Percentiles rank a stretch among this genome's conserved stretches.
Evolutionary conservation across 2,797 vertebrate species (phyloP).

Genomic region (Danio tinwini): DNA sequence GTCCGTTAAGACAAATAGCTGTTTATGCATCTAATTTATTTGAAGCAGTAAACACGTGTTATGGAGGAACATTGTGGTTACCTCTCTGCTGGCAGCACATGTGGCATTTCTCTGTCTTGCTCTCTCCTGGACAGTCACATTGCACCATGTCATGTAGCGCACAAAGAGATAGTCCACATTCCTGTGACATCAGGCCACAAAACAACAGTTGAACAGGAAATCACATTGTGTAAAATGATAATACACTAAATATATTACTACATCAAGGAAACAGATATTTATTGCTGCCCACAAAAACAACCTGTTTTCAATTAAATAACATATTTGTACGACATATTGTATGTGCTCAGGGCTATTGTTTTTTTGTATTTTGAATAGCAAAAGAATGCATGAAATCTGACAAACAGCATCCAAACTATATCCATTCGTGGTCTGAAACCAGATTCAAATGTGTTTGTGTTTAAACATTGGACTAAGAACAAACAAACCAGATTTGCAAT

Average conservation of each 20-base stretch:
- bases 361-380: not conserved
- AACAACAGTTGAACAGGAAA: not conserved
- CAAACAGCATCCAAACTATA: not conserved
- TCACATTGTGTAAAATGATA: not conserved
- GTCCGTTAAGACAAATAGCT: conserved; percentile 20
- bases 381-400: not conserved
- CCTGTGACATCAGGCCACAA: conserved; percentile 60
- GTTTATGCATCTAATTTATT: conserved; percentile 51
- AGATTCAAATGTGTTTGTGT: not conserved
- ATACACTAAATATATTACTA: not conserved
- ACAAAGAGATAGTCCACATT: conserved; percentile 75
- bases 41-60: conserved; percentile 61
- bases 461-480: not conserved
- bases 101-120: conserved; percentile 76
- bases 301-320: not conserved
- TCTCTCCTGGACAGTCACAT: conserved; percentile 76
- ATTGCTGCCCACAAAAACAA: not conserved
- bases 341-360: not conserved
- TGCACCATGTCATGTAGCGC: conserved; percentile 74
- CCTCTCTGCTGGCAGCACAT: conserved; percentile 83
- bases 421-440: not conserved
- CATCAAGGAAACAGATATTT: conserved; percentile 25
- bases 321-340: not conserved
- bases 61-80: conserved; percentile 60
- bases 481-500: too few relatives aligned